Evolutionary conservation across 2,113 vertebrate species (phyloP).

Genomic region (Ammodramus savannarum): DNA sequence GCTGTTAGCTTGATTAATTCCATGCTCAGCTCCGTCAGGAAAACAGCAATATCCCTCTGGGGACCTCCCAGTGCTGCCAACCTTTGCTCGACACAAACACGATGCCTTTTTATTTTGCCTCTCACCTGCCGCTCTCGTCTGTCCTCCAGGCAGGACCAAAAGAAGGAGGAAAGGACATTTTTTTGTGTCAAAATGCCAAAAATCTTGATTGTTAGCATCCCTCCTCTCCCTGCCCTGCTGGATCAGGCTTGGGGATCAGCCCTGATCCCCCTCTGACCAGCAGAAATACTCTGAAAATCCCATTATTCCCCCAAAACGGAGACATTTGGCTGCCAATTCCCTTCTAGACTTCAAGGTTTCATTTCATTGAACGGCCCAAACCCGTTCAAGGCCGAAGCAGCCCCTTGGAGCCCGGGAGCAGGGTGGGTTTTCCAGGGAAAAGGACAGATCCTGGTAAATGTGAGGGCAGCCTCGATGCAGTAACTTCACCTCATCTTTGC

Average conservation of each 20-base stretch:
- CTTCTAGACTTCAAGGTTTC: background rate
- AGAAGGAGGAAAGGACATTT: background rate
- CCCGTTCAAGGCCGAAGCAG: background rate
- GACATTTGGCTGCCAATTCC: background rate
- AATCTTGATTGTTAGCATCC: background rate
- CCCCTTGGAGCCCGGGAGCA: background rate
- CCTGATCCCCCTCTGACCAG: background rate
- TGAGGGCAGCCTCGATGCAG: background rate
- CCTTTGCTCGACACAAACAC: background rate
- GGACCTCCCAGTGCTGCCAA: background rate
- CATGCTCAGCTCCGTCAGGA: background rate
- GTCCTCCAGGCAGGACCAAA: background rate
- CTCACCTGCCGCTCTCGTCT: background rate
- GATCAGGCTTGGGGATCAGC: background rate
- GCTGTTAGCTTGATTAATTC: background rate
- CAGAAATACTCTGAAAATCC: background rate
- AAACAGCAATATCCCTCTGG: background rate
- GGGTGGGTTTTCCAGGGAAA: background rate
- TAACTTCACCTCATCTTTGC: background rate
- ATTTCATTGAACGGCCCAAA: background rate
- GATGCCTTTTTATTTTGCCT: conserved; percentile 36
- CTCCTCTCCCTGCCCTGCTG: background rate
- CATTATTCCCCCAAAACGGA: background rate
- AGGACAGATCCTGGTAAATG: background rate
- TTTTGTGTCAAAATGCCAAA: background rate